A percentile compares a stretch with the other conserved stretches of the same genome.
Evolutionary conservation across 2,797 vertebrate genomes (phyloP).

Genomic region (Thaleichthys pacificus): DNA sequence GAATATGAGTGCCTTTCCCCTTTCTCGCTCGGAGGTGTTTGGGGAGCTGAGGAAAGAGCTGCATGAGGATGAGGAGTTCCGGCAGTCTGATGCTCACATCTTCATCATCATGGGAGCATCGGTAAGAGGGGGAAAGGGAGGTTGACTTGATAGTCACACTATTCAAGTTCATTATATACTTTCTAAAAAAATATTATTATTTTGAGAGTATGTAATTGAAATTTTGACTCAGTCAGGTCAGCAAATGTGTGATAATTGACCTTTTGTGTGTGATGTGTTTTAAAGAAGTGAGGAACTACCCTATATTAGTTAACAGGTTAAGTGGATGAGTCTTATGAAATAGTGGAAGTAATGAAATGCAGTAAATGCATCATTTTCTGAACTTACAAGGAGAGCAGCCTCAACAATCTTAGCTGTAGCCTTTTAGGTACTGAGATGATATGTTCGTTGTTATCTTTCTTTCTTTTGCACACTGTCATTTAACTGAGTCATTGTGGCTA

Average conservation of each 20-base stretch:
- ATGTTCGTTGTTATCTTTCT: neutral
- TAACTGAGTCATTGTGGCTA: neutral
- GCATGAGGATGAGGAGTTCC: slow-evolving; percentile 80
- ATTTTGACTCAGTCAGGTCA: too few relatives aligned
- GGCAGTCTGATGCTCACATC: slow-evolving; percentile 79
- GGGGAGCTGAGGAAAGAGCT: slow-evolving; percentile 88
- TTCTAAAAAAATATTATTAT: too few relatives aligned
- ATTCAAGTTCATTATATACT: too few relatives aligned
- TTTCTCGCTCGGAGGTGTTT: slow-evolving; percentile 87
- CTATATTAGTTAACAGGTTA: too few relatives aligned
- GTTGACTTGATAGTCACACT: neutral
- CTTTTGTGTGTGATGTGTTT: too few relatives aligned
- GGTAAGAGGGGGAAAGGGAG: slow-evolving; percentile 68
- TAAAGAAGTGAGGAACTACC: too few relatives aligned
- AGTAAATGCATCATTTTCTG: neutral
- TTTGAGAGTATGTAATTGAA: too few relatives aligned
- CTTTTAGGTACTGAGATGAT: neutral
- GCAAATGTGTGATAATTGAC: too few relatives aligned
- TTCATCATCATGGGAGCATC: slow-evolving; percentile 93
- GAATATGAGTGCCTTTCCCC: slow-evolving; percentile 75
- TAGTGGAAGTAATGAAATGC: too few relatives aligned
- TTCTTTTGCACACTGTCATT: too few relatives aligned
- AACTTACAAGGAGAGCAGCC: neutral
- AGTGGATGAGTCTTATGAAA: too few relatives aligned
- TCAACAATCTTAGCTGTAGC: neutral